A percentile compares a stretch with the other conserved stretches of the same genome.
phyloP scores from a whole-genome alignment of 2,113 vertebrate species.

The Triplophysa siluroides region DNA sequence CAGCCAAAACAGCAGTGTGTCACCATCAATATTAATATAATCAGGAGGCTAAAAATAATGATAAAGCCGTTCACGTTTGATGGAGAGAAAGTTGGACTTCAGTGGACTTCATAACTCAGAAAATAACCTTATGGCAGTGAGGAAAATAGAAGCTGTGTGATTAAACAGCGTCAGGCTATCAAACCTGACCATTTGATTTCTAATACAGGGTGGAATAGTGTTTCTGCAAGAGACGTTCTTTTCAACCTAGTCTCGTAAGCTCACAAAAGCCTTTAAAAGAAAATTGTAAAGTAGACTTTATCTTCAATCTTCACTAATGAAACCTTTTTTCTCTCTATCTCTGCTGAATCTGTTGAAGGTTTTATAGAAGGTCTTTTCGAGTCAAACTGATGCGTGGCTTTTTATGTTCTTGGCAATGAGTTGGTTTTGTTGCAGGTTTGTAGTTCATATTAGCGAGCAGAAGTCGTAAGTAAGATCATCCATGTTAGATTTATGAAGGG shows the following conservation, averaged over 20 bases:
- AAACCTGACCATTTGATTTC: conserved; percentile 19
- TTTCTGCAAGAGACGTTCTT: conserved; percentile 11
- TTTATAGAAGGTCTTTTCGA: conserved; percentile 27
- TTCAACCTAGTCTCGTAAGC: conserved; percentile 2
- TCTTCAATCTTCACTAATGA: neutral
- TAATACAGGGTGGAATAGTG: neutral
- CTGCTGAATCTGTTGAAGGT: conserved; percentile 23
- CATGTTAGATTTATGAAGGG: neutral
- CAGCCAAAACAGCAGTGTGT: conserved; percentile 37
- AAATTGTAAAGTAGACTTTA: conserved; percentile 33
- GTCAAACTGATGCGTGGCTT: conserved; percentile 2
- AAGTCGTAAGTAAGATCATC: neutral
- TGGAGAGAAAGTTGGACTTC: neutral
- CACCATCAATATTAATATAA: conserved; percentile 43
- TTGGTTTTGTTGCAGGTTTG: conserved; percentile 25
- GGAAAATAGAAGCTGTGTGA: neutral
- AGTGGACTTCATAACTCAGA: neutral
- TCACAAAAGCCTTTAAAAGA: conserved; percentile 2
- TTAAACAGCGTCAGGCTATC: neutral
- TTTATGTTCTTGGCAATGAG: neutral
- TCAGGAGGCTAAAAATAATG: conserved; percentile 14
- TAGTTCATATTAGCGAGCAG: neutral
- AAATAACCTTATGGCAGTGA: neutral
- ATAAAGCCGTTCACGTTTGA: neutral
- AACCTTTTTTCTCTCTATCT: neutral